Percentiles rank a stretch among this genome's conserved stretches.
Evolutionary conservation across 1,140 invertebrate species (phyloP).

Genomic region (Brachionus angularis): DNA sequence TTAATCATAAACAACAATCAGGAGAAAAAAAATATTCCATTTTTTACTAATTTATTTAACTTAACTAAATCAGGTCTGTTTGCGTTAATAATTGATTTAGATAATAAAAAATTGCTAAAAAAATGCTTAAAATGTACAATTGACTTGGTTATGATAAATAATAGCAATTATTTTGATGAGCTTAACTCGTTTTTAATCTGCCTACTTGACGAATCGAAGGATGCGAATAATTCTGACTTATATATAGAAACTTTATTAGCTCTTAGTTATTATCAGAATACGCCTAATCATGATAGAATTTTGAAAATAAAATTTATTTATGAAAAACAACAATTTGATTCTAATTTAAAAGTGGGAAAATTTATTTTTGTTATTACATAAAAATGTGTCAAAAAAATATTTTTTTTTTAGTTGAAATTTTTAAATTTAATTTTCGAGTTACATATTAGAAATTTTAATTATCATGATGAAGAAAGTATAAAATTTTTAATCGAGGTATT

Average conservation of each 20-base stretch:
- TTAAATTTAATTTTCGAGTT: constrained; percentile 32
- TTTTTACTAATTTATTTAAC: not conserved
- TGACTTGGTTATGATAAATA: constrained; percentile 25
- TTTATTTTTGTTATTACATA: too few species aligned
- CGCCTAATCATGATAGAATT: not conserved
- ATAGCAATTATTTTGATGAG: constrained; percentile 8
- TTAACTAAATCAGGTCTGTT: constrained; percentile 5
- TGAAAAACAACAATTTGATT: constrained; percentile 6
- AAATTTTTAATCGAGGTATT: not conserved
- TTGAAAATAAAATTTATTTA: not conserved
- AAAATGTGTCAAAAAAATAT: not conserved
- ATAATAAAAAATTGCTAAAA: not conserved
- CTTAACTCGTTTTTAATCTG: not conserved
- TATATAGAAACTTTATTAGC: constrained; percentile 16
- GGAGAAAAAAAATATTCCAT: not conserved
- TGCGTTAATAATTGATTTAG: not conserved
- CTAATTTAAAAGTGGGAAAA: constrained; percentile 18
- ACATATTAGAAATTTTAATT: not conserved
- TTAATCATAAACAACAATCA: not conserved
- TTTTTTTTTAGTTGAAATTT: not conserved
- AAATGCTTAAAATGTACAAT: constrained; percentile 9
- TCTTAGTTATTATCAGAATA: constrained; percentile 16
- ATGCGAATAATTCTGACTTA: not conserved
- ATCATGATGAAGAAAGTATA: not conserved
- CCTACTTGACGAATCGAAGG: constrained; percentile 4